Base-by-base conservation (phyloP, 1,140 invertebrate species). In the Drosophila parabipectinata region DNA sequence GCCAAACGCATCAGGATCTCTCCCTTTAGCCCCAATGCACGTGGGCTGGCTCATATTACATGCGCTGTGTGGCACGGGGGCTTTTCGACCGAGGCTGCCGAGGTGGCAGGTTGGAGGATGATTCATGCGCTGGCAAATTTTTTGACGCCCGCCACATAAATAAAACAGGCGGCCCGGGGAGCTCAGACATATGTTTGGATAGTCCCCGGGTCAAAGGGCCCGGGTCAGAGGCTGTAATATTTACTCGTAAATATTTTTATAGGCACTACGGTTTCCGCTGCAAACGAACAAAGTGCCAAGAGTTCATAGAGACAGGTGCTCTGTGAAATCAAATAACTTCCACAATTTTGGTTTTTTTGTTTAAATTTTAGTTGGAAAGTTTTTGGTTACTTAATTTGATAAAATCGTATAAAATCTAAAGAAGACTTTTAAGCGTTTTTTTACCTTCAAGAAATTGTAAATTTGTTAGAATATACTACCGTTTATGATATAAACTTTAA, bases 171-270 rank as follows among this genome's bases (percentile, higher is more conserved):
- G 24, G 59, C 52, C 53, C 60, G 48, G 59, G 54, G 73, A 52
- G 53, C 24, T 52, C 58, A 74, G 80, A 77, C 82, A 87, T 81
- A 87, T 87, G 82, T 81, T 87, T 72, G 74, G 32, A 69, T 74
- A 77, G 68, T 72, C 51, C 45, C 45, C 64, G 30, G 61, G 60
- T 69, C 50, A 51, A 64, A 71, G 61, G 71, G 45, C 24, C 71
- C 44, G 18, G 61, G 39, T 53, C 54, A 54, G 54, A 64, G 75
- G 57, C 52, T 72, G 79, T 88, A 77, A 79, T 85, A 77, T 75
- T 79, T 72, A 82, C 72, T 90, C 87, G 87, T 90, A 90, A 90
- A 90, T 90, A 90, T 90, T 90, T 90, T 90, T 90, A 87, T 90
- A 87, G 84, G 72, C 44, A 69, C 63, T 69, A 57, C 26, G 64